Conservation (phyloP, 2,113 vertebrate species). For the Hippocampus mohnikei region DNA sequence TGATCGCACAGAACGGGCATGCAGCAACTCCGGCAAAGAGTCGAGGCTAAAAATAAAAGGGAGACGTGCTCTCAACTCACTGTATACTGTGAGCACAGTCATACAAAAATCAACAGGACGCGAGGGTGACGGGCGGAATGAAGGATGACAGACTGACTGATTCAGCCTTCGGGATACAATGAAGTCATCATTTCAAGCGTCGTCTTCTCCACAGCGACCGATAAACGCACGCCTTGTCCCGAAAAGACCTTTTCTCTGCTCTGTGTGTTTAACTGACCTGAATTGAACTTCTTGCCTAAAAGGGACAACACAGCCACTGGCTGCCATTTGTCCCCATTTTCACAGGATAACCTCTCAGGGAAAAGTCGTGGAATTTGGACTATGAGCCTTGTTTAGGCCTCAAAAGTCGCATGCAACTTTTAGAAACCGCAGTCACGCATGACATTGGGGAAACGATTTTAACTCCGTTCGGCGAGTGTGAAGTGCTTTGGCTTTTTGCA, state of each 20-base stretch:
- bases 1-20: constrained; percentile 57
- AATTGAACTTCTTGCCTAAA: neutral
- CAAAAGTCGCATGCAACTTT: neutral
- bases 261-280: neutral
- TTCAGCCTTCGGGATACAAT: neutral
- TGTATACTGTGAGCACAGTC: neutral
- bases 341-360: too few relatives aligned
- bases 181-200: neutral
- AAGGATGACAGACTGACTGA: neutral
- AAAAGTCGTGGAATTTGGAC: neutral
- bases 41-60: constrained; percentile 74
- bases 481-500: too few relatives aligned
- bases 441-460: too few relatives aligned
- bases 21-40: constrained; percentile 61
- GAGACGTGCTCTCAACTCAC: constrained; percentile 30
- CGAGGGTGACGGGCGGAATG: neutral
- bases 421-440: neutral
- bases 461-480: too few relatives aligned
- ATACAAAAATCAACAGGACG: neutral
- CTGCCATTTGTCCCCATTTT: neutral
- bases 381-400: neutral
- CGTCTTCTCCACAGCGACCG: neutral
- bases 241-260: neutral
- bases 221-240: neutral
- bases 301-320: neutral